These are phyloP conservation scores for Chloroceryle aenea DNA, from an alignment of 2,113 vertebrate genomes.

Conservation along the genomic window DNA sequence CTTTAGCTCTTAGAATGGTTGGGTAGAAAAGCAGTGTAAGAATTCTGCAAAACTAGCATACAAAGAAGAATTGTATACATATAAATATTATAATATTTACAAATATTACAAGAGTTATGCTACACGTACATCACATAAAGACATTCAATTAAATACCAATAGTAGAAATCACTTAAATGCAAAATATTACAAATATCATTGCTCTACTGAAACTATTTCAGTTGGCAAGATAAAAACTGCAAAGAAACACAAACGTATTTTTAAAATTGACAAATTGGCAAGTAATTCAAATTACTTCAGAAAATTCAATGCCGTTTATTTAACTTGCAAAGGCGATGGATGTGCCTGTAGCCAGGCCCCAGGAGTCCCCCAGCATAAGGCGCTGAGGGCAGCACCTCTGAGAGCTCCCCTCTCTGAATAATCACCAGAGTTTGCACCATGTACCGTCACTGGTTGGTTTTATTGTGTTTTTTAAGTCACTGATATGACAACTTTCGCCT, in stretches of 20 bases:
- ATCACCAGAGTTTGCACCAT: neutral
- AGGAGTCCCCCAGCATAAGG: neutral
- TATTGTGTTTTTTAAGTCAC: neutral
- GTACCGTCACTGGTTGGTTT: too few relatives aligned
- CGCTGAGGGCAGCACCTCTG: neutral
- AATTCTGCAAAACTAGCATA: neutral
- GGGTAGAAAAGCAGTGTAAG: neutral
- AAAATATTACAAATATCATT: neutral
- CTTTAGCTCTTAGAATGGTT: neutral
- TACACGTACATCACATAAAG: neutral
- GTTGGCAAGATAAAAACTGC: neutral
- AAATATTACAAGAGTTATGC: neutral
- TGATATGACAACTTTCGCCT: neutral
- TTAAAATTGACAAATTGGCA: neutral
- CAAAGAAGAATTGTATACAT: neutral
- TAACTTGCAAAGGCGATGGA: rapidly evolving
- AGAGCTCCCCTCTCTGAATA: neutral
- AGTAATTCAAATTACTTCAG: too few relatives aligned
- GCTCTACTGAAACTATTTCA: neutral
- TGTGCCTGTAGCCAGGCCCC: too few relatives aligned
- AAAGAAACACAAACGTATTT: neutral
- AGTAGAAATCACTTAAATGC: too few relatives aligned
- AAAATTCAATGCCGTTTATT: neutral
- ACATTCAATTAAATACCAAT: neutral
- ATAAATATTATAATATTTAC: neutral